phyloP scores from a whole-genome alignment of 2,797 vertebrate species.

The Tinamus major region DNA sequence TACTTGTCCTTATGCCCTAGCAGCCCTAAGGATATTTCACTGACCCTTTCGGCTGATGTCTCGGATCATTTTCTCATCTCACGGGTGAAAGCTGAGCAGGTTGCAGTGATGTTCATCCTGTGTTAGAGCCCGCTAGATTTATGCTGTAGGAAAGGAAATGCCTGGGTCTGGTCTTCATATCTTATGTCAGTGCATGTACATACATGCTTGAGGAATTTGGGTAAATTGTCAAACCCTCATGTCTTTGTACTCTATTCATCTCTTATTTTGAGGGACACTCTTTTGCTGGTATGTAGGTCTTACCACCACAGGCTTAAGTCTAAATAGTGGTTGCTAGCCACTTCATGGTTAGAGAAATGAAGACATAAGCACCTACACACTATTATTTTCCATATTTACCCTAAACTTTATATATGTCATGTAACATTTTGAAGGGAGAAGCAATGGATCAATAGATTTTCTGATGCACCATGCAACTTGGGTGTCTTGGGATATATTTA shows the following conservation, averaged over 20 bases:
- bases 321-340: neutral
- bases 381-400: neutral
- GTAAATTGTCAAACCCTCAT: neutral
- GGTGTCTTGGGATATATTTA: neutral
- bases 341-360: neutral
- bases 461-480: neutral
- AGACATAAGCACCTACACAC: neutral
- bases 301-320: neutral
- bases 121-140: neutral
- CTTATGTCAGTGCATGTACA: neutral
- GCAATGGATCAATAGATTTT: neutral
- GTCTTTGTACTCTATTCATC: neutral
- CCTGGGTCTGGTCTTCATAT: neutral
- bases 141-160: neutral
- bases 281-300: neutral
- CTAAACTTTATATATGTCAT: neutral
- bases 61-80: constrained; percentile 56
- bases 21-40: constrained; percentile 43
- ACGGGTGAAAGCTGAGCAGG: neutral
- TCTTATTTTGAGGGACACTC: neutral
- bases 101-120: constrained; percentile 46
- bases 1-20: constrained; percentile 27
- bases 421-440: neutral
- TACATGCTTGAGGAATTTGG: neutral
- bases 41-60: constrained; percentile 45